phyloP scores from a whole-genome alignment of 2,113 vertebrate species.

The Python bivittatus region DNA sequence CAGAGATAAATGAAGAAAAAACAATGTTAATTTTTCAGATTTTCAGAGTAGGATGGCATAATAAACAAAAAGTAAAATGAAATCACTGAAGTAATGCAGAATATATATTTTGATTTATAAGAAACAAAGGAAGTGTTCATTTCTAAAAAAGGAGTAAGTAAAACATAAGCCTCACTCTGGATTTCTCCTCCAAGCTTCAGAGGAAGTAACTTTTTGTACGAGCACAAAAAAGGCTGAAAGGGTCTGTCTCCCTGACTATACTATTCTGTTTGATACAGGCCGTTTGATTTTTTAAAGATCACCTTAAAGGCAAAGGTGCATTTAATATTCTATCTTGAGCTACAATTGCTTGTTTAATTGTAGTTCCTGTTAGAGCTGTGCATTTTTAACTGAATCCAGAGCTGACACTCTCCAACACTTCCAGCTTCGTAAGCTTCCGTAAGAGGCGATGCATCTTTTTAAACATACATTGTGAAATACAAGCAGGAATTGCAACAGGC shows the following conservation, averaged over 20 bases:
- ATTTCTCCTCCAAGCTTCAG: not conserved
- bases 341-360: not conserved
- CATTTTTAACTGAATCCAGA: not conserved
- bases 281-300: not conserved
- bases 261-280: not conserved
- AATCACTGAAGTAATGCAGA: not conserved
- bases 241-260: not conserved
- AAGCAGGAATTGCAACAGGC: not conserved
- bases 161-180: not conserved
- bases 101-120: not conserved
- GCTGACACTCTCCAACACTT: not conserved
- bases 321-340: not conserved
- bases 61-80: not conserved
- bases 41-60: not conserved
- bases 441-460: not conserved
- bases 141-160: not conserved
- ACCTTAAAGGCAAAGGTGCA: not conserved
- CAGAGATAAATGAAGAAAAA: not conserved
- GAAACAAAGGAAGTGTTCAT: not conserved
- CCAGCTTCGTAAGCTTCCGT: not conserved
- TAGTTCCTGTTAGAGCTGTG: not conserved
- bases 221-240: not conserved
- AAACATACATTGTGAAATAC: not conserved
- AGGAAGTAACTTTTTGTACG: not conserved
- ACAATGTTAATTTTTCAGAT: not conserved